phyloP scores from a whole-genome alignment of 2,113 vertebrate genomes.

The Oreochromis niloticus region DNA sequence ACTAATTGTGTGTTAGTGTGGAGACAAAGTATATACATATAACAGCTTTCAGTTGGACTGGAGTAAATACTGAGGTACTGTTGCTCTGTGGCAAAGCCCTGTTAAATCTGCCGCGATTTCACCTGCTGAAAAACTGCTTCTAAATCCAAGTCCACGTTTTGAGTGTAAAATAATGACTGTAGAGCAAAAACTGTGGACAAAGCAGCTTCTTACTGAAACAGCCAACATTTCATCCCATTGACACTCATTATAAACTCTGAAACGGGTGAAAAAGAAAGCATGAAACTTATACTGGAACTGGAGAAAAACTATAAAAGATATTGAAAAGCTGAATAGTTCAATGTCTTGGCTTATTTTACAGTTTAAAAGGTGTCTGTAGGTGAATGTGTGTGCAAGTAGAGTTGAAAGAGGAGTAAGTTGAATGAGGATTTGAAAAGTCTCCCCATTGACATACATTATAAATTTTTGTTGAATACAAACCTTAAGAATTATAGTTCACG shows the following conservation, averaged over 20 bases:
- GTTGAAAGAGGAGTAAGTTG: neutral
- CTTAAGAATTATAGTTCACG: neutral
- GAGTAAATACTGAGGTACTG: neutral
- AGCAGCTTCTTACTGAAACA: neutral
- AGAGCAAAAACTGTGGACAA: neutral
- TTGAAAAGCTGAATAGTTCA: neutral
- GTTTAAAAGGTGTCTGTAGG: neutral
- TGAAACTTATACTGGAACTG: neutral
- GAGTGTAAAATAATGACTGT: neutral
- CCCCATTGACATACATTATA: accelerated
- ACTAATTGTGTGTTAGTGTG: neutral
- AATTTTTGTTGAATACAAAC: neutral
- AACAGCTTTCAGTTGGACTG: neutral
- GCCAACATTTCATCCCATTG: neutral
- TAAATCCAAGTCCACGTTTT: neutral
- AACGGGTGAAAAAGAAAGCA: neutral
- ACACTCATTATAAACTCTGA: neutral
- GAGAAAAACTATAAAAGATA: neutral
- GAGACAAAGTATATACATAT: neutral
- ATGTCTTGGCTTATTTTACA: neutral
- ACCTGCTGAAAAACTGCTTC: neutral
- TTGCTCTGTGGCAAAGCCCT: neutral
- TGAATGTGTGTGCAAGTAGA: accelerated
- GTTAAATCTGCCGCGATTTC: accelerated
- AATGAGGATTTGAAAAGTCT: neutral